Conservation (phyloP, 2,113 vertebrate genomes). For the Dicaeum eximium region DNA sequence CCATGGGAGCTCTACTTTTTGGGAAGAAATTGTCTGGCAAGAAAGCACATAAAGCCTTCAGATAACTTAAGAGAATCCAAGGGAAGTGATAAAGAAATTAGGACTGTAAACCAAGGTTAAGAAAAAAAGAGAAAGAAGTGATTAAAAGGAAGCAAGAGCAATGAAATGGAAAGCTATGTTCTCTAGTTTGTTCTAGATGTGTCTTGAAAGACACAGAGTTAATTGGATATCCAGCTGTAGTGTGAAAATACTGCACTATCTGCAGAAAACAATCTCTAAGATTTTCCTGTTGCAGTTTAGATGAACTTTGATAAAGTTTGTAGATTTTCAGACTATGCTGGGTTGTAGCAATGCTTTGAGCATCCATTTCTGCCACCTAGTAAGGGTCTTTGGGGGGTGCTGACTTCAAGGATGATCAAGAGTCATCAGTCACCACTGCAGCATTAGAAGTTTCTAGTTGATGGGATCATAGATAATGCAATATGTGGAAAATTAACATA, state of each 20-base stretch:
- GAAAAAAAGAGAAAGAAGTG: not conserved
- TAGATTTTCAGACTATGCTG: not conserved
- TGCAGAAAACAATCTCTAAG: not conserved
- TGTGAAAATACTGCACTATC: not conserved
- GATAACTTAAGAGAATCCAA: slow-evolving; percentile 13
- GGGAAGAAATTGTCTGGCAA: not conserved
- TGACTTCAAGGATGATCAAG: not conserved
- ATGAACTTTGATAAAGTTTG: not conserved
- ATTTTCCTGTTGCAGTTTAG: not conserved
- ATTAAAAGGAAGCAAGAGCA: not conserved
- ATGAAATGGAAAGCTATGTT: not conserved
- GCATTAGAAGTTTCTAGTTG: not conserved
- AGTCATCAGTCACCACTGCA: not conserved
- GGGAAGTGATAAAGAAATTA: slow-evolving; percentile 53
- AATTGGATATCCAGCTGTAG: not conserved
- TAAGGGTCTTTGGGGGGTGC: not conserved
- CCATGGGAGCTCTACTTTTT: not conserved
- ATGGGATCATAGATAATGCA: not conserved
- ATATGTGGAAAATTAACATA: not conserved
- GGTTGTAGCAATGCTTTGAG: not conserved
- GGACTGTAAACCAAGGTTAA: slow-evolving; percentile 19
- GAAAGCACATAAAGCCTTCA: slow-evolving; percentile 3
- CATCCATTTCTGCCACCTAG: not conserved
- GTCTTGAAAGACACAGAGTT: not conserved
- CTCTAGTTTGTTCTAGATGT: not conserved